Base-by-base conservation (phyloP, 2,888 invertebrate species). In the Cremastinae sp. region DNA sequence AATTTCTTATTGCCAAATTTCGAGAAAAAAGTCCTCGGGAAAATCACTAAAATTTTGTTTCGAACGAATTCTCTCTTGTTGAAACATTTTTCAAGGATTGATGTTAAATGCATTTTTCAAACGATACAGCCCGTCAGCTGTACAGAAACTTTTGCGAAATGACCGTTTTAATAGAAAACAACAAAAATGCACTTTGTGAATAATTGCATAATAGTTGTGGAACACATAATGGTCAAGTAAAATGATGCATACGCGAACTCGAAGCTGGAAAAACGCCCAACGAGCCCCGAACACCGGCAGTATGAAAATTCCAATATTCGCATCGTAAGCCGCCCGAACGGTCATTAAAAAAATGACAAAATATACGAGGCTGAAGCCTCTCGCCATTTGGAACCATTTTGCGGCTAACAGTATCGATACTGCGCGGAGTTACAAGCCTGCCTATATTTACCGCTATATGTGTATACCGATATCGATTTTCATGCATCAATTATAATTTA, bases 281-380 rank as follows among this genome's bases (percentile, higher is more conserved):
- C 77, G 78, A 80, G 22, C 56, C n/a, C n/a, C 28, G 62, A 12
- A 62, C 55, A 55, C 55, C 53, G 53, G 4, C 78, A 73, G 78
- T 81, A 80, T 81, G 80, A 80, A 74, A 83, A 83, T 83, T 80
- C 81, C 81, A 81, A 81, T 83, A 83, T 82, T 80, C 77, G 58
- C 59, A 16, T 28, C 20, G 20, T 12, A 1, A 35, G 5, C 18
- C 16, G 0, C 2, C 43, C 7, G 55, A 20, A 35, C 76, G 74
- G 81, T 83, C 81, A 82, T 84, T 83, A 82, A 82, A 81, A 78
- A 78, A 82, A 80, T 78, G 77, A 74, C 74, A 79, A 79, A 79
- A 78, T 47, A 45, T 41, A 65, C 62, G 61, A 55, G 37, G 66
- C 71, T 58, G 58, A n/a, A n/a, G n/a, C n/a, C 56, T 53, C 49